Conservation (phyloP, 2,888 invertebrate species). For the Dione vanillae region DNA sequence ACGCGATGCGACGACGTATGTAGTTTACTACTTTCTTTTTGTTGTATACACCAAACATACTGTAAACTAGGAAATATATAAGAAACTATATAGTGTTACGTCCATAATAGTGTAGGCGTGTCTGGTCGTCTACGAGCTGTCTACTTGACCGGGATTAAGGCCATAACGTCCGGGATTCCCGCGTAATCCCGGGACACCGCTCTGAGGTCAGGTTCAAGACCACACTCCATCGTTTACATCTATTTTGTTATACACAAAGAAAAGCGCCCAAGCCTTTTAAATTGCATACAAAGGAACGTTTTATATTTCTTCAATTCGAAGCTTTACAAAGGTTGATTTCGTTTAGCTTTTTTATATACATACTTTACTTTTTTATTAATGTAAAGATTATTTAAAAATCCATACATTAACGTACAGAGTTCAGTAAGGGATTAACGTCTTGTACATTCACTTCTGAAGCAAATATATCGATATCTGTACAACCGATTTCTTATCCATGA, state of each 20-base stretch:
- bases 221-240: conserved; percentile 30
- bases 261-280: conserved; percentile 11
- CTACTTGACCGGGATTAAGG: conserved; percentile 50
- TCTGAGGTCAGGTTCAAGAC: conserved; percentile 50
- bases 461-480: background rate
- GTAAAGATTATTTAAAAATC: background rate
- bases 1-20: background rate
- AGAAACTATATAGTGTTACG: conserved; percentile 18
- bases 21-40: background rate
- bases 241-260: conserved; percentile 24
- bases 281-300: conserved; percentile 13
- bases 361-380: background rate
- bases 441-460: background rate
- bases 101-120: conserved; percentile 43
- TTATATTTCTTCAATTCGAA: conserved; percentile 6
- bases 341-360: background rate
- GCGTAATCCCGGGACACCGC: conserved; percentile 46
- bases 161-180: conserved; percentile 46
- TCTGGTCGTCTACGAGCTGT: conserved; percentile 47
- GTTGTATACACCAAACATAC: background rate
- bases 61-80: background rate
- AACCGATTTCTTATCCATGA: background rate
- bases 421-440: background rate
- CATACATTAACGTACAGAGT: background rate
- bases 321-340: conserved; percentile 3